A percentile compares a stretch with the other conserved stretches of the same genome.
phyloP scores from a whole-genome alignment of 2,113 vertebrate genomes.

The Panurus biarmicus region DNA sequence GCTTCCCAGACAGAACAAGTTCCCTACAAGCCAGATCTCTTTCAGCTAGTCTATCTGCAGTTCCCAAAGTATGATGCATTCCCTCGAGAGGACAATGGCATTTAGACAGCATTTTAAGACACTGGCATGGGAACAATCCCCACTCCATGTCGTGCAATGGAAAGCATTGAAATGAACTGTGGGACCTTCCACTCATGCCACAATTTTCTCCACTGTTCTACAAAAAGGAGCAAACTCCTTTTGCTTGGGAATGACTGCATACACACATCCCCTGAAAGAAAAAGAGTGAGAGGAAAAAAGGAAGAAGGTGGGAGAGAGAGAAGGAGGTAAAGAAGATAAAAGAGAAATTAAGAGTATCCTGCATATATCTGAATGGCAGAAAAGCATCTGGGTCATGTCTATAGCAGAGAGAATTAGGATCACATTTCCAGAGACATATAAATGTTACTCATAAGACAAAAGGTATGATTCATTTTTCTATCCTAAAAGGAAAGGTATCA shows the following conservation, averaged over 20 bases:
- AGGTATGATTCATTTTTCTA: not conserved
- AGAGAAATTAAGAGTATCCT: not conserved
- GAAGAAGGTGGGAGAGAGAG: not conserved
- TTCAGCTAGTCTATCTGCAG: not conserved
- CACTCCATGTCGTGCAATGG: not conserved
- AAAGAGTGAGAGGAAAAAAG: not conserved
- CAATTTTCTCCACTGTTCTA: not conserved
- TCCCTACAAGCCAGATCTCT: not conserved
- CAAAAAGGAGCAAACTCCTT: not conserved
- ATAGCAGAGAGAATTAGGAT: not conserved
- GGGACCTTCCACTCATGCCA: not conserved
- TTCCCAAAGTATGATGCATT: not conserved
- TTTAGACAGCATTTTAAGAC: not conserved
- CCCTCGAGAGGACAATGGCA: not conserved
- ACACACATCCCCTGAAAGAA: not conserved
- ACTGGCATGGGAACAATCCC: not conserved
- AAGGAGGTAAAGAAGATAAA: not conserved
- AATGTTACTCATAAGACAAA: not conserved
- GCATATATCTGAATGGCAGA: not conserved
- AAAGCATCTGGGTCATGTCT: conserved; percentile 5
- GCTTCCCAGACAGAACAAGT: not conserved
- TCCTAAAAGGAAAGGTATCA: not conserved
- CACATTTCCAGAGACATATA: not conserved
- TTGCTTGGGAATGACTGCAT: not conserved
- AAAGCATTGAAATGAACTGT: not conserved